Evolutionary conservation across 2,888 invertebrate species (phyloP).

Genomic region (Morinoia aosen): DNA sequence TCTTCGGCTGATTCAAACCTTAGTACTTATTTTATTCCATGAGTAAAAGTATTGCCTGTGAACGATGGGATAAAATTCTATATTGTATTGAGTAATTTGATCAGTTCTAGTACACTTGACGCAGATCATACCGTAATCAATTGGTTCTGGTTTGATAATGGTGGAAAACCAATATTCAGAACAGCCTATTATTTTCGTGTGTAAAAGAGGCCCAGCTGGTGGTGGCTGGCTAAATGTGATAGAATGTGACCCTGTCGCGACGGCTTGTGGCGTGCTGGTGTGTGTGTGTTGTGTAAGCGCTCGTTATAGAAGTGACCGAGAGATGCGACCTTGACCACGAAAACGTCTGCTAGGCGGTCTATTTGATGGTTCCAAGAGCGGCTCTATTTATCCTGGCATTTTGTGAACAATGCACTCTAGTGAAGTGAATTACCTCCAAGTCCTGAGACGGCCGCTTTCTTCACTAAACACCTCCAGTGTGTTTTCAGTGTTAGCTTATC

Average conservation of each 20-base stretch:
- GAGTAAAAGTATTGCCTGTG: no score
- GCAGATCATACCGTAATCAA: no score
- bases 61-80: no score
- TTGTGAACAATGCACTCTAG: not conserved
- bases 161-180: not conserved
- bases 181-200: not conserved
- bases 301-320: constrained; percentile 19
- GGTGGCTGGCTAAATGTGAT: not conserved
- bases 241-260: not conserved
- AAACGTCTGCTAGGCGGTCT: not conserved
- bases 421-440: constrained; percentile 5
- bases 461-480: not conserved
- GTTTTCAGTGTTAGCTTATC: constrained; percentile 7
- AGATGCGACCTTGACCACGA: constrained; percentile 32
- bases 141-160: no score
- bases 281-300: not conserved
- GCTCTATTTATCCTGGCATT: constrained; percentile 18
- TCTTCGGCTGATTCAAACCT: no score
- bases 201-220: not conserved
- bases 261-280: not conserved
- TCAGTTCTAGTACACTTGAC: no score
- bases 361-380: not conserved
- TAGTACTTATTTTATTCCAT: no score
- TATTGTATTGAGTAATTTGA: no score
- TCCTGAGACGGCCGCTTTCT: not conserved